A percentile compares a stretch with the other conserved stretches of the same genome.
These are phyloP conservation scores for Adrianichthys oophorus DNA, from an alignment of 2,797 vertebrate genomes.

Conservation along the genomic window DNA sequence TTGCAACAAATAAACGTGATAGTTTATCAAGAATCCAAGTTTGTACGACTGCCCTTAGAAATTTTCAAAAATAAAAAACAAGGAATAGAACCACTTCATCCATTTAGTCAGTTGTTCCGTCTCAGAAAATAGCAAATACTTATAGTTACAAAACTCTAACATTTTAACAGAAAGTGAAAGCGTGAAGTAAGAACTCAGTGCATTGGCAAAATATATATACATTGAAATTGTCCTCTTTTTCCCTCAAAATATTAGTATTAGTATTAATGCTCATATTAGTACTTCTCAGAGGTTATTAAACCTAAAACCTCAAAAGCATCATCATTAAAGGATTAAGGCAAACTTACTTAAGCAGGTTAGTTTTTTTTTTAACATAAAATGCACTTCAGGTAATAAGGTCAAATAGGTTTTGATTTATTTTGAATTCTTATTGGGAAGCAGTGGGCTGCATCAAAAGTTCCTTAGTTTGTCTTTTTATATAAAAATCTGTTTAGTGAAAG, in stretches of 20 bases:
- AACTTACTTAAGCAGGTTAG: slow-evolving; percentile 21
- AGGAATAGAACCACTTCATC: slow-evolving; percentile 67
- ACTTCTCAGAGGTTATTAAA: slow-evolving; percentile 17
- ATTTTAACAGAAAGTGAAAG: slow-evolving; percentile 1
- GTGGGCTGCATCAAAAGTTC: not conserved
- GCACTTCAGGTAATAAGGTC: slow-evolving; percentile 8
- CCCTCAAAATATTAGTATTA: too few relatives aligned
- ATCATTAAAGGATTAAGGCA: slow-evolving; percentile 20
- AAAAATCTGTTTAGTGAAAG: slow-evolving; percentile 1
- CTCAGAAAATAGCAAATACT: slow-evolving; percentile 35
- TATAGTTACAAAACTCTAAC: slow-evolving; percentile 47
- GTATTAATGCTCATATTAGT: slow-evolving; percentile 7
- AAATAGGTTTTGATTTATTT: slow-evolving; percentile 13
- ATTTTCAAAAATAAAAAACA: not conserved
- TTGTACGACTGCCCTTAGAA: too few relatives aligned
- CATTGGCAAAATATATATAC: slow-evolving; percentile 63
- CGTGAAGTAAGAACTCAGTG: slow-evolving; percentile 35
- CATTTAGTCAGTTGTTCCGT: slow-evolving; percentile 72
- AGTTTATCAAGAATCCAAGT: too few relatives aligned
- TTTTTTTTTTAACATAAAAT: slow-evolving; percentile 4
- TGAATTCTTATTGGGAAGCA: not conserved
- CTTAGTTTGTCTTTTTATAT: not conserved
- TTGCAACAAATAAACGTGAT: too few relatives aligned
- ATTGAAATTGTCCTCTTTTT: slow-evolving; percentile 32
- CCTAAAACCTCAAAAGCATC: slow-evolving; percentile 10